Evolutionary conservation across 2,113 vertebrate genomes (phyloP).

Genomic region (Chloropsis hardwickii): DNA sequence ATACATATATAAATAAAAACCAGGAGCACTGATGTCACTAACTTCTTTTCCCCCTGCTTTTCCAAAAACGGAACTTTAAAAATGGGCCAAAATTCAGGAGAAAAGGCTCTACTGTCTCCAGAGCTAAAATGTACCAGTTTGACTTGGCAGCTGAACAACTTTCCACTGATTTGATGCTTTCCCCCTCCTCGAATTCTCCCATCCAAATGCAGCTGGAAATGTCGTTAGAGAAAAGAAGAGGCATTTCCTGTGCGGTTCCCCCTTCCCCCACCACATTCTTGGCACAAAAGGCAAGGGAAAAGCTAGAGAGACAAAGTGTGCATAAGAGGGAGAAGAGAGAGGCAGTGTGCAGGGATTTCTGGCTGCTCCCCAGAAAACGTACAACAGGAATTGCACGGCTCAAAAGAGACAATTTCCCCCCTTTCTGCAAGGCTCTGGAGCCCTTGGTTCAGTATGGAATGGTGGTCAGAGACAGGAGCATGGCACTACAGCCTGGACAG

Average conservation of each 20-base stretch:
- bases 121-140: constrained; percentile 71
- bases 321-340: constrained; percentile 50
- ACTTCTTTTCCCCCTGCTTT: constrained; percentile 35
- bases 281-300: constrained; percentile 66
- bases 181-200: constrained; percentile 62
- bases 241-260: constrained; percentile 78
- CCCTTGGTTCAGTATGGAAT: not conserved
- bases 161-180: constrained; percentile 68
- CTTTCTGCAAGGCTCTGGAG: not conserved
- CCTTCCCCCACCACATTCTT: constrained; percentile 73
- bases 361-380: constrained; percentile 45
- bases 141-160: constrained; percentile 73
- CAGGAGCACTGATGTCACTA: constrained; percentile 41
- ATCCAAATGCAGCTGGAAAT: constrained; percentile 72
- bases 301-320: constrained; percentile 50
- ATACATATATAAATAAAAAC: not conserved
- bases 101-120: constrained; percentile 69
- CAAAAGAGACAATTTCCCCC: constrained; percentile 26
- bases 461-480: not conserved
- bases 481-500: not conserved
- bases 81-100: constrained; percentile 48
- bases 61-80: constrained; percentile 40
- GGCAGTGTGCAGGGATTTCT: constrained; percentile 64
- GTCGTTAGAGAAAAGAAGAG: constrained; percentile 72
- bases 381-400: constrained; percentile 55